Evolutionary conservation across 92 coral and sea anemone genomes (phyloP).

Genomic region (Blastomussa wellsi): DNA sequence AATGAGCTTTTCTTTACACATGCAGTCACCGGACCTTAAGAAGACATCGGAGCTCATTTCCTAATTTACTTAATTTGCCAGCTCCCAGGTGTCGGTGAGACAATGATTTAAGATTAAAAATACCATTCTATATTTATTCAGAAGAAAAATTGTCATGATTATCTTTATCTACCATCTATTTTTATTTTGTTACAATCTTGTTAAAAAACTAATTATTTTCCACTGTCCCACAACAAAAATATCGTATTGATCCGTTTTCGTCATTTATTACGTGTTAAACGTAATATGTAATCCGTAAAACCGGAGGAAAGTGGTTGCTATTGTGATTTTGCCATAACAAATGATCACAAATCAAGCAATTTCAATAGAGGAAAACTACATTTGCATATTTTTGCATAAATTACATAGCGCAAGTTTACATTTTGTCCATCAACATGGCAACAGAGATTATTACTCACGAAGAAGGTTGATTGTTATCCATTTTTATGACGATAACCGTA

Average conservation of each 20-base stretch:
- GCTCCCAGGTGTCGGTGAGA: background rate
- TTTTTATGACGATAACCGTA: background rate
- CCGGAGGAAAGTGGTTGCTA: slow-evolving; percentile 39
- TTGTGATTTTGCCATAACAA: slow-evolving; percentile 41
- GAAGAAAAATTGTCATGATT: background rate
- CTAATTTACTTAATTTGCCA: background rate
- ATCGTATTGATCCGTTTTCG: background rate
- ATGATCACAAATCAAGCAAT: background rate
- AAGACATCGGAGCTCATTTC: background rate
- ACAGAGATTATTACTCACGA: slow-evolving; percentile 17
- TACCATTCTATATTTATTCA: background rate
- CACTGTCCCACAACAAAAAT: background rate
- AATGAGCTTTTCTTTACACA: background rate
- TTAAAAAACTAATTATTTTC: background rate
- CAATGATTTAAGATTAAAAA: background rate
- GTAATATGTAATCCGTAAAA: slow-evolving; percentile 1
- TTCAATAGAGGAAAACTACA: background rate
- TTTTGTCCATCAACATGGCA: slow-evolving; percentile 47
- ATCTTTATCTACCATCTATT: background rate
- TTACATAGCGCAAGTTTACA: slow-evolving; percentile 21
- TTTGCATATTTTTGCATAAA: slow-evolving; percentile 48
- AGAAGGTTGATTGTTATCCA: slow-evolving; percentile 11
- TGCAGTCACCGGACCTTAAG: too few relatives aligned
- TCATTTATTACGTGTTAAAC: background rate
- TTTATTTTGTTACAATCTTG: background rate